These are phyloP conservation scores for Puntigrus tetrazona DNA, from an alignment of 2,113 vertebrate genomes.

Conservation along the genomic window DNA sequence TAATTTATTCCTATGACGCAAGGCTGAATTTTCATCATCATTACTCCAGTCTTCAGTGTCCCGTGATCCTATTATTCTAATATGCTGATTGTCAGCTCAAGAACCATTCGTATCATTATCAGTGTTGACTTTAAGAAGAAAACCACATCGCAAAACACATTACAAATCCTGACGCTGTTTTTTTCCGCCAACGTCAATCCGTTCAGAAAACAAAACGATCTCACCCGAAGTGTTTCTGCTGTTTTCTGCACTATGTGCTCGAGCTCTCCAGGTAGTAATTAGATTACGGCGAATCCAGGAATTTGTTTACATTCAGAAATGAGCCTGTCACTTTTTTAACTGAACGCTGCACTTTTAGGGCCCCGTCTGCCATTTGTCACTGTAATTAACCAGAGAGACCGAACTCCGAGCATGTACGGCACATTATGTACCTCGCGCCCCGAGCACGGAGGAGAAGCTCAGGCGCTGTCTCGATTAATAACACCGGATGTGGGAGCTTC, in stretches of 20 bases:
- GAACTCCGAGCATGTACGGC: constrained; percentile 28
- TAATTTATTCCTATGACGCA: no score
- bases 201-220: constrained; percentile 1
- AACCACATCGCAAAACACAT: background rate
- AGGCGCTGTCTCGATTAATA: constrained; percentile 27
- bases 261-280: constrained; percentile 54
- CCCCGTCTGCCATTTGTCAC: constrained; percentile 54
- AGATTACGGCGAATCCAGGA: constrained; percentile 57
- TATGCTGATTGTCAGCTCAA: background rate
- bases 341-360: constrained; percentile 48
- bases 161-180: background rate
- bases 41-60: background rate
- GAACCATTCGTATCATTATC: background rate
- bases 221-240: constrained; percentile 12
- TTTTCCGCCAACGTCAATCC: background rate
- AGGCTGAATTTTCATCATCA: background rate
- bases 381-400: constrained; percentile 55
- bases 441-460: background rate
- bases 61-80: background rate
- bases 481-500: constrained; percentile 6
- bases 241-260: constrained; percentile 7
- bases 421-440: background rate
- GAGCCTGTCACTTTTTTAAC: constrained; percentile 52
- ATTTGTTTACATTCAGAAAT: constrained; percentile 62
- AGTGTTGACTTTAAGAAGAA: background rate